Evolutionary conservation across 2,113 vertebrate species (phyloP).

Genomic region (Equus quagga): DNA sequence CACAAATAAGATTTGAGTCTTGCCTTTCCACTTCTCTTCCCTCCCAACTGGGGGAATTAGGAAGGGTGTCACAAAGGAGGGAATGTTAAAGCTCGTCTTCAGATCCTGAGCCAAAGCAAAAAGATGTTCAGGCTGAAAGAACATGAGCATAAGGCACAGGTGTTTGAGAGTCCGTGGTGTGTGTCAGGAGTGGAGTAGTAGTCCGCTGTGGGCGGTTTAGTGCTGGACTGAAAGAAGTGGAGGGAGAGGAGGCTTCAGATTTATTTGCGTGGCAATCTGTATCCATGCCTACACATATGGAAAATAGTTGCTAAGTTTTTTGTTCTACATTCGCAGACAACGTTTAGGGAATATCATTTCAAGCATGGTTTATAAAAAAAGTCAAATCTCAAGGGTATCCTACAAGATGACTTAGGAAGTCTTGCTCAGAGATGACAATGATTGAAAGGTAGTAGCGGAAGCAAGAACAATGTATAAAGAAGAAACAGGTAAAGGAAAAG

Average conservation of each 20-base stretch:
- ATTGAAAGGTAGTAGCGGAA: not conserved
- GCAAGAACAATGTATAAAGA: not conserved
- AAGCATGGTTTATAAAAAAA: constrained; percentile 5
- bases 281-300: not conserved
- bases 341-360: not conserved
- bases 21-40: not conserved
- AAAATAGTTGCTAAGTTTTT: not conserved
- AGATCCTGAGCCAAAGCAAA: not conserved
- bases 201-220: no score
- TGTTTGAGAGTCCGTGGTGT: not conserved
- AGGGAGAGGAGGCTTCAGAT: not conserved
- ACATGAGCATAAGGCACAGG: not conserved
- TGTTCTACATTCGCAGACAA: not conserved
- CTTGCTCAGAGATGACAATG: not conserved
- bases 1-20: not conserved
- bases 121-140: not conserved
- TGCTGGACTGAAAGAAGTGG: not conserved
- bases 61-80: not conserved
- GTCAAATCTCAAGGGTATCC: not conserved
- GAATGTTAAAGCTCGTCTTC: not conserved
- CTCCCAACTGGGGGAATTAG: not conserved
- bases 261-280: not conserved
- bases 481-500: not conserved
- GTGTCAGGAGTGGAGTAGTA: not conserved
- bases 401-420: not conserved